Base-by-base conservation (phyloP, 1,140 invertebrate species). In the Listronotus bonariensis region DNA sequence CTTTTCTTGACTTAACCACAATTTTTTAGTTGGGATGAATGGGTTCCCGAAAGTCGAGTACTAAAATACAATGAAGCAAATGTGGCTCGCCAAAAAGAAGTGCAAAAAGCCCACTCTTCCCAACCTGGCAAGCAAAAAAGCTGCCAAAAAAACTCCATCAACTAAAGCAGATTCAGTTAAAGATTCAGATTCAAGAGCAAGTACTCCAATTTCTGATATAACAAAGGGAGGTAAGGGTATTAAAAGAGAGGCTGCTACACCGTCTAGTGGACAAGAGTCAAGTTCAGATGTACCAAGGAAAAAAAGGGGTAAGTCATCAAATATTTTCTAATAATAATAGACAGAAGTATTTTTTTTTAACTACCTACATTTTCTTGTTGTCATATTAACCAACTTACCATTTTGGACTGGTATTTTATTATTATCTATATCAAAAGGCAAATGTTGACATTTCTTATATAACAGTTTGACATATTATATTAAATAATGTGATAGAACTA, bases 31-130 rank as follows among this genome's bases (percentile, higher is more conserved):
- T 98, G 96, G 96, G 96, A 98, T 77, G 96, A 98, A 81, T 98
- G 95, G 95, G 96, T 98, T 10, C 92, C 93, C 0, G 95, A 98
- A 79, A 92, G 87, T 72, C 79, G 96, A 78, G 93, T 98, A 7
- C 79, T 98, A 8, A 96, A 97, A 78, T 94, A 89, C 71, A 98
- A 95, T 80, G 94, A 97, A 67, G 86, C 88, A 6, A 97, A 97
- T 81, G 85, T 95, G 0, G 89, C 92, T 72, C 89, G 90, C 68
- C 95, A 97, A 77, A 93, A 91, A 75, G 94, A 97, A 80, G 85
- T 96, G 18, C 86, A 92, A 72, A 86, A 89, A 82, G 86, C 89
- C n/a, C 90, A 92, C 74, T 87, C 88, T 12, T 87, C 86, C 63
- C 85, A 88, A 64, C 88, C 89, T 51, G 80, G 81, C 12, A 86